Base-by-base conservation (phyloP, 2,797 vertebrate species). In the Pseudochromis fuscus region DNA sequence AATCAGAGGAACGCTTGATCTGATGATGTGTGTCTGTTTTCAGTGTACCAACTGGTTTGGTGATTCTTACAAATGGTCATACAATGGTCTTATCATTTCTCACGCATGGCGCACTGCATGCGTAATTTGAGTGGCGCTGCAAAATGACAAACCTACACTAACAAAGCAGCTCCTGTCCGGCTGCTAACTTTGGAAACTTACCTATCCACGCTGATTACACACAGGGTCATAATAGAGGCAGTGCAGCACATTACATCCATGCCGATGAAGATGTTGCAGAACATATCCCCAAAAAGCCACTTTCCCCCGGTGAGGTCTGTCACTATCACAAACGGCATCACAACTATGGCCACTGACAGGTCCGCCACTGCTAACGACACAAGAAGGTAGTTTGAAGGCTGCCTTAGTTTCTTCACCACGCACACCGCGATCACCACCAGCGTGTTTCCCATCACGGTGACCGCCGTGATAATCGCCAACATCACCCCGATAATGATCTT, bases 161-260 rank as follows among this genome's bases (percentile, higher is more conserved):
- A 35, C n/a, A 37, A 38, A n/a, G 16, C 23, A 25, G 58, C 30
- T 60, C 11, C 7, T 18, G 48, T 40, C 15, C 38, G 16, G 28
- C 23, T 24, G 6, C 16, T 31, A 76, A 84, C 89, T 91, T 81
- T 52, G 7, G 28, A 38, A 79, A 81, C 94, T 91, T 62, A 95
- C 95, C 95, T 92, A 70, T 95, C 95, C 57, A 95, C 94, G 87
- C 94, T 95, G 92, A 95, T 95, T 72, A 95, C 94, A 52, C 95
- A 95, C 75, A 95, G 87, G 58, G 94, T 95, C 95, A 95, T 94
- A 79, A 95, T 95, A 25, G 94, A 95, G 51, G 95, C 95, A 4
- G 95, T 95, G 89, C 95, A 95, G 87, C 94, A 95, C 94, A 95
- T 95, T 69, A 95, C 95, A 91, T 95, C 95, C 95, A 95, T 95